phyloP scores from a whole-genome alignment of 2,113 vertebrate species.

The Enhydra lutris region DNA sequence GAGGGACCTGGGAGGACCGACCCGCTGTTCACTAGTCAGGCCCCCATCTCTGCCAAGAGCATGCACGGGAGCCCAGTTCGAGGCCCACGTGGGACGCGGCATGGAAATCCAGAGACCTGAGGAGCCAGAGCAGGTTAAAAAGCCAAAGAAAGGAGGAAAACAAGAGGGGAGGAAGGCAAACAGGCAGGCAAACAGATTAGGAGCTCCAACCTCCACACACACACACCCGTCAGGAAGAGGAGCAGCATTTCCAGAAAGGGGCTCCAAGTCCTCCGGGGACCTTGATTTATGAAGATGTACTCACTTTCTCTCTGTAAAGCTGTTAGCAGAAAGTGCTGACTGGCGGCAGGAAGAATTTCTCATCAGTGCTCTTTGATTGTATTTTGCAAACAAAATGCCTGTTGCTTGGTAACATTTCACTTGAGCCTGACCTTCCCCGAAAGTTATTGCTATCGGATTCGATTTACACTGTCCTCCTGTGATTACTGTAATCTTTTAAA shows the following conservation, averaged over 20 bases:
- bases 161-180: too few species aligned
- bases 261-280: constrained; percentile 35
- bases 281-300: constrained; percentile 79
- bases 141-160: background rate
- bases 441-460: constrained; percentile 91
- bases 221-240: background rate
- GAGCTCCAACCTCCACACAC: background rate
- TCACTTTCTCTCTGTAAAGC: constrained; percentile 69
- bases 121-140: background rate
- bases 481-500: constrained; percentile 92
- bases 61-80: background rate
- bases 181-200: background rate
- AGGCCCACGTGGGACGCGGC: background rate
- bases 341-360: constrained; percentile 83
- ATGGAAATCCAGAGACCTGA: background rate
- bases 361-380: constrained; percentile 86
- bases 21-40: background rate
- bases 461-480: constrained; percentile 86
- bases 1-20: background rate
- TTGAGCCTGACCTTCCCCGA: constrained; percentile 86
- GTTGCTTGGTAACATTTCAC: constrained; percentile 93
- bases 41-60: background rate
- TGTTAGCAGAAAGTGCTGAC: constrained; percentile 88
- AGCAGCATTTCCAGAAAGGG: constrained; percentile 57
- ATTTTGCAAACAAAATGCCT: constrained; percentile 88